Percentiles rank a stretch among this genome's conserved stretches.
These are phyloP conservation scores for Tachystola acroxantha DNA, from an alignment of 2,888 invertebrate genomes.

Conservation along the genomic window DNA sequence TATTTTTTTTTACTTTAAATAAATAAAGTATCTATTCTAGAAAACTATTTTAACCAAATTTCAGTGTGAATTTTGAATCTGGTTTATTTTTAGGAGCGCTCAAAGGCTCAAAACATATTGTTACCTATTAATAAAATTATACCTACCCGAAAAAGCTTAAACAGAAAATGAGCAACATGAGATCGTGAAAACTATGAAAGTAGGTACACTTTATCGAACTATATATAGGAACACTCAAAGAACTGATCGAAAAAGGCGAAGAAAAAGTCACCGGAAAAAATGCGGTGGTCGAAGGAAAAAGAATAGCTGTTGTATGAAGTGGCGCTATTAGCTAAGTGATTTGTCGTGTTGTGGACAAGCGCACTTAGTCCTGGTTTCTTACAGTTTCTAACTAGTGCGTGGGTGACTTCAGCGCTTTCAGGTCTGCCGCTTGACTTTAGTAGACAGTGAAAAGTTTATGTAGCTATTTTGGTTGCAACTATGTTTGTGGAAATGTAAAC, in stretches of 20 bases:
- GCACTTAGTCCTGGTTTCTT: constrained; percentile 50
- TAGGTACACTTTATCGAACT: background rate
- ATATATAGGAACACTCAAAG: constrained; percentile 1
- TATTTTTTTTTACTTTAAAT: too few relatives aligned
- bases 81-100: too few relatives aligned
- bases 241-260: constrained; percentile 13
- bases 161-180: too few relatives aligned
- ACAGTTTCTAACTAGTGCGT: constrained; percentile 29
- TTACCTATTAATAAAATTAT: too few relatives aligned
- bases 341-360: constrained; percentile 68
- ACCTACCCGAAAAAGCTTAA: too few relatives aligned
- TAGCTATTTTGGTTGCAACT: too few relatives aligned
- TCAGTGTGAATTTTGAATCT: too few relatives aligned
- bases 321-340: constrained; percentile 51
- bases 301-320: constrained; percentile 27
- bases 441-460: background rate
- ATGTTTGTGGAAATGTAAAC: too few relatives aligned
- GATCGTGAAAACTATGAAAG: constrained; percentile 2
- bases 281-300: constrained; percentile 34
- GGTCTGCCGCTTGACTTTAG: too few relatives aligned
- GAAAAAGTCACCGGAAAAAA: constrained; percentile 20
- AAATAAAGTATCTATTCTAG: too few relatives aligned
- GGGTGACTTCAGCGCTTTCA: constrained; percentile 26
- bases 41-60: too few relatives aligned
- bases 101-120: too few relatives aligned